A percentile compares a stretch with the other conserved stretches of the same genome.
phyloP scores from a whole-genome alignment of 1,140 invertebrate species.

The Panulirus ornatus region DNA sequence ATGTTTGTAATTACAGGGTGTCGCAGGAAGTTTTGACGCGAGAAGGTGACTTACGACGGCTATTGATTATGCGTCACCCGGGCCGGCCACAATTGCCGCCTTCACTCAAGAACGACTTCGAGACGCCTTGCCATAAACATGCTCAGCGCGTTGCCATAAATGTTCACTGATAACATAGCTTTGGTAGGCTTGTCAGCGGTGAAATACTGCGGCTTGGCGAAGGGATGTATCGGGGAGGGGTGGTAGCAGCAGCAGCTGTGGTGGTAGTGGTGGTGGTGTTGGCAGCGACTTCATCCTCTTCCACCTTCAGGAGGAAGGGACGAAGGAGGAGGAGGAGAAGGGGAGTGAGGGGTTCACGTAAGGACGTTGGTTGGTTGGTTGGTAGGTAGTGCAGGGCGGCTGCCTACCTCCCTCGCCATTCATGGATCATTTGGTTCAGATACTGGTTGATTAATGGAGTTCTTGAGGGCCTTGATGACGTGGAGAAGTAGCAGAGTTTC shows the following conservation, averaged over 20 bases:
- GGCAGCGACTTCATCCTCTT: no score
- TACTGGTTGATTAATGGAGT: no score
- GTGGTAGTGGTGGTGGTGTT: background rate
- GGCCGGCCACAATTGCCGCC: conserved; percentile 55
- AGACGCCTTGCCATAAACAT: conserved; percentile 60
- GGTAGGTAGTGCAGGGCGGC: no score
- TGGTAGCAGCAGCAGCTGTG: background rate
- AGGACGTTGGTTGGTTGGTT: no score
- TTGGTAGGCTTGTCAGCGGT: conserved; percentile 65
- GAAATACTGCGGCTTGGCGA: conserved; percentile 55
- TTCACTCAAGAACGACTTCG: conserved; percentile 51
- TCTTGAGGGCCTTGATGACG: no score
- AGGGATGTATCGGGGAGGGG: conserved; percentile 37
- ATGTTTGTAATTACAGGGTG: conserved; percentile 68
- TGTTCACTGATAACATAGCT: conserved; percentile 68
- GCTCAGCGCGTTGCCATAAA: conserved; percentile 56
- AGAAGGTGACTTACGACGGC: conserved; percentile 57
- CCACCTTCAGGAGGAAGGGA: background rate
- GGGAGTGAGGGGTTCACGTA: no score
- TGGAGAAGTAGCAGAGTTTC: no score
- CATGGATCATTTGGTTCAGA: no score
- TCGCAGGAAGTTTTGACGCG: conserved; percentile 67
- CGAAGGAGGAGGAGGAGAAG: background rate
- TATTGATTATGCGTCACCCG: conserved; percentile 70
- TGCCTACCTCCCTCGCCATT: no score